A percentile compares a stretch with the other conserved stretches of the same genome.
These are phyloP conservation scores for Ctenoplectra terminalis DNA, from an alignment of 1,140 invertebrate genomes.

Conservation along the genomic window DNA sequence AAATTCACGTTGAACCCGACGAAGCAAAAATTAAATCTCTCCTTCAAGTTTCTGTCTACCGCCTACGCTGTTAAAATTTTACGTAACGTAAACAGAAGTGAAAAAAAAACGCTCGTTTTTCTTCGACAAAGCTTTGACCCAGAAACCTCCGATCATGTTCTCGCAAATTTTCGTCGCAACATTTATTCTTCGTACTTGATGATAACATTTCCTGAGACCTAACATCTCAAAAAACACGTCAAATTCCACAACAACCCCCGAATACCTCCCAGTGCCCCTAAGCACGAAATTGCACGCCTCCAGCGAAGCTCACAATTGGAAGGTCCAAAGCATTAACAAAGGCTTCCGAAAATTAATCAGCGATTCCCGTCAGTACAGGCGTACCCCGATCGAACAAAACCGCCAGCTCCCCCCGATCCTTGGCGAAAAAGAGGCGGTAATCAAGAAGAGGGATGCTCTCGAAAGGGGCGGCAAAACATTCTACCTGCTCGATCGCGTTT, in stretches of 20 bases:
- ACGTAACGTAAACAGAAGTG: background rate
- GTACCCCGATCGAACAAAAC: conserved; percentile 5
- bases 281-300: background rate
- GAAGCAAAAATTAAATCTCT: too few relatives aligned
- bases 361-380: conserved; percentile 18
- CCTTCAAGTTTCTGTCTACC: too few relatives aligned
- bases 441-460: conserved; percentile 25
- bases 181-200: too few relatives aligned
- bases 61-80: background rate
- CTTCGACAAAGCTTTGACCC: background rate
- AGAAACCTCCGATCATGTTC: background rate
- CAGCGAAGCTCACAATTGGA: conserved; percentile 10
- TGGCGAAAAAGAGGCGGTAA: conserved; percentile 13
- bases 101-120: too few relatives aligned
- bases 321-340: conserved; percentile 24
- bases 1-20: too few relatives aligned
- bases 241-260: background rate
- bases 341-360: conserved; percentile 47
- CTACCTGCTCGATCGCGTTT: conserved; percentile 52
- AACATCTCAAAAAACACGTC: background rate
- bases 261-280: background rate
- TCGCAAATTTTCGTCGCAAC: background rate
- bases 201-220: background rate
- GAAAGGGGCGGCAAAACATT: conserved; percentile 27
- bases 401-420: background rate